These are phyloP conservation scores for Heliconius sara DNA, from an alignment of 2,888 invertebrate species.

Conservation along the genomic window DNA sequence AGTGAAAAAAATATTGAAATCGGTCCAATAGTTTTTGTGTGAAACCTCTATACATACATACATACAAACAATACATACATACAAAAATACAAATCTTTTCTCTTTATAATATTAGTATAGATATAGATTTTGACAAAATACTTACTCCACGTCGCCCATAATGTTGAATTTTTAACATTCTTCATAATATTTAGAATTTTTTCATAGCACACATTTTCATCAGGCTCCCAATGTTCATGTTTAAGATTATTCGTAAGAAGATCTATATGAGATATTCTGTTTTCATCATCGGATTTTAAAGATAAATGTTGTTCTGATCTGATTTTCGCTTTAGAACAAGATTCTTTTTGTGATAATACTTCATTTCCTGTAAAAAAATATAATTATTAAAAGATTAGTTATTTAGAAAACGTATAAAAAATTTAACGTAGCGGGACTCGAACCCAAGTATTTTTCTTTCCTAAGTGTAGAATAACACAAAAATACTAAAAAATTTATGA, in stretches of 20 bases:
- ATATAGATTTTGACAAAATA: not conserved
- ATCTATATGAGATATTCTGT: constrained; percentile 20
- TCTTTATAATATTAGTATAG: too few species aligned
- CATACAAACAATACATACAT: too few species aligned
- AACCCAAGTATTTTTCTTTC: too few species aligned
- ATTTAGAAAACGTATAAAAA: too few species aligned
- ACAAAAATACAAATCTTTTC: too few species aligned
- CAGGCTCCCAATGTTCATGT: constrained; percentile 21
- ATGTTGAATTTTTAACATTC: constrained; percentile 42
- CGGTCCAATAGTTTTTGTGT: too few species aligned
- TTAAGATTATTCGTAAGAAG: constrained; percentile 15
- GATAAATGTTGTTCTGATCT: not conserved
- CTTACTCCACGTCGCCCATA: constrained; percentile 46
- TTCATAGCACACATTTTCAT: constrained; percentile 26
- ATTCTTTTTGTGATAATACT: not conserved
- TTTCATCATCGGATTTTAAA: not conserved
- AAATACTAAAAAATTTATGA: too few species aligned
- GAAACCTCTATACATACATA: too few species aligned
- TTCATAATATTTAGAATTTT: constrained; percentile 36
- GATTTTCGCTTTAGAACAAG: not conserved
- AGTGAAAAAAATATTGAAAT: too few species aligned
- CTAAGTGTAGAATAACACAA: too few species aligned
- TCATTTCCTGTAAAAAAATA: not conserved
- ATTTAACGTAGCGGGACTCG: too few species aligned
- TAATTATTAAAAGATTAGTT: not conserved